Evolutionary conservation across 1,140 invertebrate species (phyloP), one percentile per base, ranked within the genome.

Genomic region (Anthonomus grandis): DNA sequence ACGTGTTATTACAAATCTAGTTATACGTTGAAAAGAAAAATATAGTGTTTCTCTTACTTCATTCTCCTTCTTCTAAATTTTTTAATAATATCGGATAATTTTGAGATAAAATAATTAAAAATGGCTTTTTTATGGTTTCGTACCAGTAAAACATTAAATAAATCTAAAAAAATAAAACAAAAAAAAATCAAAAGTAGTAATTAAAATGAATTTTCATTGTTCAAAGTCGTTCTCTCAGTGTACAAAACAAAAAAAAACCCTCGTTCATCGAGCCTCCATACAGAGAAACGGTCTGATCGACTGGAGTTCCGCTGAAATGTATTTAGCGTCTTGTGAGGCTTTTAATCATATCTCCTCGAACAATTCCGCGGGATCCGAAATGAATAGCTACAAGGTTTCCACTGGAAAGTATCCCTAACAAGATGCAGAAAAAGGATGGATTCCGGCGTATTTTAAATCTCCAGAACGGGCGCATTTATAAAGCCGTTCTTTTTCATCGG

Each of bases 321-420:
- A 65, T 63, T 67, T 65, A 65, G 52, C 60, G 64, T 67, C 65
- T 67, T 67, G 56, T 67, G 64, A 62, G 58, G 64, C 62, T 65
- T 67, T 67, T 67, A 67, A 67, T 67, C 65, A 65, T 55, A 65
- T 67, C 65, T 67, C 63, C 65, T 64, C 60, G 60, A 65, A 65
- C 62, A 61, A 60, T 65, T 61, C 53, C 24, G n/a, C 51, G 36
- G 61, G 54, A 65, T 65, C 55, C 55, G 41, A 50, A 42, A 57
- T 63, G 64, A 65, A 63, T 63, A 53, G 64, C 50, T 59, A 65
- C 59, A 56, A 65, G 55, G 57, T 63, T 63, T 54, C 55, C 45
- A 27, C 46, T 51, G 27, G 52, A 25, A 49, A 56, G 21, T 54
- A 41, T 49, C 36, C 27, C 55, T 63, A 65, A 63, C 63, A 60